Percentiles rank a stretch among this genome's conserved stretches.
phyloP scores from a whole-genome alignment of 2,797 vertebrate species.

The Urophycis tenuis region DNA sequence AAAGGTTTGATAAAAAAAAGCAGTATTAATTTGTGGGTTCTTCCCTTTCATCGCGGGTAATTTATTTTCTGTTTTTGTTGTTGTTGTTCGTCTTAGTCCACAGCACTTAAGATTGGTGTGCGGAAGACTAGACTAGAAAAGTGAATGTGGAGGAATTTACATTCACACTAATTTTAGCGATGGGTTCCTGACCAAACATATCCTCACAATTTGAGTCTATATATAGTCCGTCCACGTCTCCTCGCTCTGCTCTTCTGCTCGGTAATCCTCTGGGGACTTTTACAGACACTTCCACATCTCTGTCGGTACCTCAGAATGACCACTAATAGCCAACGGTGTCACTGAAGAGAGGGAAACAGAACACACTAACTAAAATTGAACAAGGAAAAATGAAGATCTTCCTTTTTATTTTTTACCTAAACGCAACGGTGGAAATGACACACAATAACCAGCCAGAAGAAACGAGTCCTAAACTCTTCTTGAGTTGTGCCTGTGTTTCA shows the following conservation, averaged over 20 bases:
- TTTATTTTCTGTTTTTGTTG: background rate
- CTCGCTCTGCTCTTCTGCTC: conserved; percentile 36
- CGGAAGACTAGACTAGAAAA: conserved; percentile 44
- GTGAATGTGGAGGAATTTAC: conserved; percentile 72
- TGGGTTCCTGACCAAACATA: conserved; percentile 78
- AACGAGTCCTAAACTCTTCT: background rate
- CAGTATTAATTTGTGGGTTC: conserved; percentile 37
- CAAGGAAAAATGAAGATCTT: no score
- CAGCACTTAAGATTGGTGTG: conserved; percentile 45
- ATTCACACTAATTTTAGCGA: conserved; percentile 75
- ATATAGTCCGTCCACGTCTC: conserved; percentile 65
- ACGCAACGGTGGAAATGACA: background rate
- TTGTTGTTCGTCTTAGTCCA: background rate
- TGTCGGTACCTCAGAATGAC: no score
- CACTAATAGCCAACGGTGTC: no score
- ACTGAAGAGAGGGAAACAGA: no score
- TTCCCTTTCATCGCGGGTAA: conserved; percentile 55
- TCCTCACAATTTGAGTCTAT: conserved; percentile 75
- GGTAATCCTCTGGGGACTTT: conserved; percentile 37
- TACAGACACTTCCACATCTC: background rate
- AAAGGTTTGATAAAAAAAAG: background rate
- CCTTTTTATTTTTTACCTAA: background rate
- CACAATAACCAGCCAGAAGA: background rate
- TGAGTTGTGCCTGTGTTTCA: background rate
- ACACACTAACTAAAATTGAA: no score